Conservation (phyloP, 2,113 vertebrate genomes). For the Elephas maximus region DNA sequence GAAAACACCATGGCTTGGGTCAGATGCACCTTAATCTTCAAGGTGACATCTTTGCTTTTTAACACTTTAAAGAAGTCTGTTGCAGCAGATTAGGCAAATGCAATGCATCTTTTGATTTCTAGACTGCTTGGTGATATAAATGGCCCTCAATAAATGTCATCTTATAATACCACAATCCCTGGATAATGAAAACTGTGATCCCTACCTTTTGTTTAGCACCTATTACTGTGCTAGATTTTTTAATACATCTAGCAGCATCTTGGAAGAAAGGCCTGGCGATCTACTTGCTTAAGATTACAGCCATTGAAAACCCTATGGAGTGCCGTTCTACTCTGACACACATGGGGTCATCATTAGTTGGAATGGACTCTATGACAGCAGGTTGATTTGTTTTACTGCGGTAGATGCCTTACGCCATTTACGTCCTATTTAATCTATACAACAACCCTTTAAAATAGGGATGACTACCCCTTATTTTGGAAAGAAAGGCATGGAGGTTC, state of each 20-base stretch:
- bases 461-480: not conserved
- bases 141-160: not conserved
- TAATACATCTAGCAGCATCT: too few relatives aligned
- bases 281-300: not conserved
- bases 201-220: not conserved
- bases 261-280: not conserved
- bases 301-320: not conserved
- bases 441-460: not conserved
- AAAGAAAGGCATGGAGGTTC: not conserved
- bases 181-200: not conserved
- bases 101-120: too few relatives aligned
- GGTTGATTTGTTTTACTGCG: not conserved
- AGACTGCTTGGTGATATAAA: not conserved
- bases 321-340: not conserved
- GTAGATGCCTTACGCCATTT: not conserved
- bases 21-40: too few relatives aligned
- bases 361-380: not conserved
- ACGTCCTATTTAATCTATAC: not conserved
- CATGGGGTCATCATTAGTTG: not conserved
- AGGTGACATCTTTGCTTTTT: not conserved
- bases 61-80: too few relatives aligned
- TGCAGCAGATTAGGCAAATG: too few relatives aligned
- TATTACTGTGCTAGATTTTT: not conserved
- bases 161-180: not conserved
- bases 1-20: too few relatives aligned